phyloP scores from a whole-genome alignment of 1,140 invertebrate genomes.

The Cylas formicarius region DNA sequence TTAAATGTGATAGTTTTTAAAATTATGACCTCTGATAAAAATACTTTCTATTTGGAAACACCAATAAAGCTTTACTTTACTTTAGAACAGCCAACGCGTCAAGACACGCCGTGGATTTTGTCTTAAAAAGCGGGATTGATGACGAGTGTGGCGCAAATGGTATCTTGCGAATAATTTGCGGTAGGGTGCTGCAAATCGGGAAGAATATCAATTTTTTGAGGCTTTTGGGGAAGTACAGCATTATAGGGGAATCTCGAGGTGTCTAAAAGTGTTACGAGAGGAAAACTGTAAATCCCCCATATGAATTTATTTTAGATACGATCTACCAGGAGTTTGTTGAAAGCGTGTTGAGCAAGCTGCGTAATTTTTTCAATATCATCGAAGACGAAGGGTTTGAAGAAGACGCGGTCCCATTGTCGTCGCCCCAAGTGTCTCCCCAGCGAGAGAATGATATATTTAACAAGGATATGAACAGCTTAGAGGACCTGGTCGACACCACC shows the following conservation, averaged over 20 bases:
- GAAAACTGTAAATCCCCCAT: slow-evolving; percentile 1
- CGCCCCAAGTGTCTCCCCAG: background rate
- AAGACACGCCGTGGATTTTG: no score
- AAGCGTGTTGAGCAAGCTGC: slow-evolving; percentile 24
- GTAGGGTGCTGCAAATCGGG: slow-evolving; percentile 34
- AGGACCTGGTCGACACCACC: slow-evolving; percentile 30
- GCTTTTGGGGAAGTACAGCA: slow-evolving; percentile 29
- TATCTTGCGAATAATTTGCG: slow-evolving; percentile 29
- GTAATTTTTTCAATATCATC: slow-evolving; percentile 12
- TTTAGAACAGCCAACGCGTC: no score
- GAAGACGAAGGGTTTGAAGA: background rate
- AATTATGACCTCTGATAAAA: no score
- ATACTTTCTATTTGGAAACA: no score
- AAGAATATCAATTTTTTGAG: slow-evolving; percentile 34
- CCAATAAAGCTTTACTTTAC: no score
- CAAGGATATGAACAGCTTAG: slow-evolving; percentile 28
- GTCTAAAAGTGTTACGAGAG: background rate
- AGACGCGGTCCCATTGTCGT: background rate
- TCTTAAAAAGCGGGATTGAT: slow-evolving; percentile 14
- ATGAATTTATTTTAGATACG: slow-evolving; percentile 24
- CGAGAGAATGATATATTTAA: slow-evolving; percentile 14
- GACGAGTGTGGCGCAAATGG: slow-evolving; percentile 17
- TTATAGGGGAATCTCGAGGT: slow-evolving; percentile 25
- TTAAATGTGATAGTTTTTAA: no score
- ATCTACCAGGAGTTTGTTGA: slow-evolving; percentile 31